These are phyloP conservation scores for Volucella zonaria DNA, from an alignment of 2,888 invertebrate genomes.

Conservation along the genomic window DNA sequence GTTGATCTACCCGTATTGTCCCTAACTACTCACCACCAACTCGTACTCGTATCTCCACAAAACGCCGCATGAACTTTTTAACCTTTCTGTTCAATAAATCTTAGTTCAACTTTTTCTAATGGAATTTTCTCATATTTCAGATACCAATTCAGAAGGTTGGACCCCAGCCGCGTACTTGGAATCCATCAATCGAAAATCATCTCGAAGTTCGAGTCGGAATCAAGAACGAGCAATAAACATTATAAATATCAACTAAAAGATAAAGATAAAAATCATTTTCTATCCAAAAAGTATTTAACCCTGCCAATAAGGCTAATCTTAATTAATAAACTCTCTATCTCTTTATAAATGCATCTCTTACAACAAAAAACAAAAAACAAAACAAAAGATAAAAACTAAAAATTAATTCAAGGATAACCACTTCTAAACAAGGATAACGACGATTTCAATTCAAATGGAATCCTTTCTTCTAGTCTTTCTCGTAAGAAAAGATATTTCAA, in stretches of 20 bases:
- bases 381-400: slow-evolving; percentile 5
- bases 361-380: neutral
- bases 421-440: slow-evolving; percentile 3
- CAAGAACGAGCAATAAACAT: slow-evolving; percentile 77
- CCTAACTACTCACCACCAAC: neutral
- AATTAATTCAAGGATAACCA: slow-evolving; percentile 4
- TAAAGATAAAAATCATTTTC: slow-evolving; percentile 33
- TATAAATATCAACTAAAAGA: slow-evolving; percentile 46
- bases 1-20: neutral
- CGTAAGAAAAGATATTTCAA: slow-evolving; percentile 33
- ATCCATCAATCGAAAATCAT: slow-evolving; percentile 88
- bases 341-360: slow-evolving; percentile 18
- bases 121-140: slow-evolving; percentile 79
- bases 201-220: slow-evolving; percentile 86
- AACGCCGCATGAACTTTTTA: slow-evolving; percentile 3
- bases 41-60: neutral
- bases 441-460: slow-evolving; percentile 25
- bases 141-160: slow-evolving; percentile 92
- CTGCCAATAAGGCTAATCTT: slow-evolving; percentile 13
- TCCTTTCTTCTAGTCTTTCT: slow-evolving; percentile 62
- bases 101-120: neutral
- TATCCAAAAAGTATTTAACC: slow-evolving; percentile 27
- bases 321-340: slow-evolving; percentile 19
- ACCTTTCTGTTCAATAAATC: no score
- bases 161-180: slow-evolving; percentile 96